Evolutionary conservation across 2,113 vertebrate species (phyloP).

Genomic region (Leucosticte australis): DNA sequence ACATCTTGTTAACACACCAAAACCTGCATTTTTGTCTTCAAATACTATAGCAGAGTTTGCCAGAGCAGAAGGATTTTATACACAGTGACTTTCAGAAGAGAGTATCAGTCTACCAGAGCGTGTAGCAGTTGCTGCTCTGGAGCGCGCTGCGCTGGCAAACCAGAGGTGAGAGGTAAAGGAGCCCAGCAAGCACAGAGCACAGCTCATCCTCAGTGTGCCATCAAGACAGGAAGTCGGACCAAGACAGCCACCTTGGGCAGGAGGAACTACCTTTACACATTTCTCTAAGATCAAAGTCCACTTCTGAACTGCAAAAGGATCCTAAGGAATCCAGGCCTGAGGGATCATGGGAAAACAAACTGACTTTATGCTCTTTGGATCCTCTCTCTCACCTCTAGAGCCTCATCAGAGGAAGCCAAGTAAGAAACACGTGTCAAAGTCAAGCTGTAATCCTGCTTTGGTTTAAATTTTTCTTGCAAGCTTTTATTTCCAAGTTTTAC

Average conservation of each 20-base stretch:
- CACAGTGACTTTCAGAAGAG: not conserved
- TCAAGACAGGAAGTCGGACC: not conserved
- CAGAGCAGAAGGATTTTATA: not conserved
- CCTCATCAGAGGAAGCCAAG: not conserved
- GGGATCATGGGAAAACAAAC: not conserved
- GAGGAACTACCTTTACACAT: not conserved
- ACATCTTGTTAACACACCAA: not conserved
- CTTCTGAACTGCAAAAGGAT: not conserved
- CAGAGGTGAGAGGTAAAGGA: not conserved
- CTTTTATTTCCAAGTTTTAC: not conserved
- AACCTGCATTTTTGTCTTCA: not conserved
- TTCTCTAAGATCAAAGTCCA: not conserved
- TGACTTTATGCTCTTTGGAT: not conserved
- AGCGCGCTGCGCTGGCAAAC: accelerated
- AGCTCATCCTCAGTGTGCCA: not conserved
- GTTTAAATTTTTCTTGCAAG: not conserved
- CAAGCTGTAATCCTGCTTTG: not conserved
- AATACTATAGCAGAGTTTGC: not conserved
- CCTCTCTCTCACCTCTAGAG: not conserved
- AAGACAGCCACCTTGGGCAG: not conserved
- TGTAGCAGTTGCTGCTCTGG: not conserved
- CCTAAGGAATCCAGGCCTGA: not conserved
- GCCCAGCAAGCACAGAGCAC: not conserved
- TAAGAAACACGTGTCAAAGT: not conserved
- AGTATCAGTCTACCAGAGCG: not conserved